Base-by-base conservation (phyloP, 1,140 invertebrate genomes). In the Drosophila malerkotliana region DNA sequence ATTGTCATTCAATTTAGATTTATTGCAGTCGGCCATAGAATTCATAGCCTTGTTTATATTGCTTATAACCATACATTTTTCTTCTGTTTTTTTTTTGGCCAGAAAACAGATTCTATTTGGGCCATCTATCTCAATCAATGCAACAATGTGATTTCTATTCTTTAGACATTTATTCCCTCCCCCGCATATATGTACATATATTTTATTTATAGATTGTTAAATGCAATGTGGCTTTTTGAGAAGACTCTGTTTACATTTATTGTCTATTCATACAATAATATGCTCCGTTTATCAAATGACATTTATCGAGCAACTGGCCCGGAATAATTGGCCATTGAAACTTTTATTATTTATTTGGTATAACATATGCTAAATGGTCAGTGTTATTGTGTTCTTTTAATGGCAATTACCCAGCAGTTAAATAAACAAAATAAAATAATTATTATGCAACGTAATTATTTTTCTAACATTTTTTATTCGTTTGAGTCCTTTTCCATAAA, bases 1-100 rank as follows among this genome's bases (percentile, higher is more conserved):
- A 59, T 32, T 74, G 62, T 73, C 62, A 77, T 78, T 81, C 68
- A 62, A 57, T 73, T 73, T 61, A 45, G 79, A 81, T 81, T 77
- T 77, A 81, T 59, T 8, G 58, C 30, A 9, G 15, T 9, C 14
- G 8, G 61, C 44, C 26, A 51, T 26, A 10, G 18, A 68, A 68
- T 79, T 58, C 75, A 79, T 78, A 68, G 66, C 60, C 72, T 12
- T 73, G 68, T 72, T 67, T 59, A 81, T 81, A 61, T 68, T 54
- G 62, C 61, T 48, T 54, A 62, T 73, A 66, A 64, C 37, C 72
- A 72, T 58, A 80, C 78, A 80, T 81, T 81, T 72, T 57, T 77
- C 78, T 77, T 77, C 28, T 39, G 26, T 28, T 28, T 7, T 26
- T 26, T 5, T 28, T 28, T 28, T 28, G 26, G 26, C 26, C 28